phyloP scores from a whole-genome alignment of 2,113 vertebrate species.

The Onychostruthus taczanowskii region DNA sequence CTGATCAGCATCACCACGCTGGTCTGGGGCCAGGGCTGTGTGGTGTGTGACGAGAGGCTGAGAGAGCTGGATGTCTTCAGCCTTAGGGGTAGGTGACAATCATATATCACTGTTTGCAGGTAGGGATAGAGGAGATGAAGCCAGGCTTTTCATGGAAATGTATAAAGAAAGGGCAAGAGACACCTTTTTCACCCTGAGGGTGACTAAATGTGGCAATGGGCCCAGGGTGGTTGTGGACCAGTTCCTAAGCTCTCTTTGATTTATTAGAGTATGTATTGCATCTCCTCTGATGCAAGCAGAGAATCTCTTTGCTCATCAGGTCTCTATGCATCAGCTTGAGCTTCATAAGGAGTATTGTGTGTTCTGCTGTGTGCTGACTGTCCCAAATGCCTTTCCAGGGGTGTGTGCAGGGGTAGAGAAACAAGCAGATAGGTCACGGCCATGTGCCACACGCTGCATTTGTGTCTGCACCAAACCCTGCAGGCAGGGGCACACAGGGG shows the following conservation, averaged over 20 bases:
- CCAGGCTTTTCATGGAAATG: background rate
- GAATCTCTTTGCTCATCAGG: background rate
- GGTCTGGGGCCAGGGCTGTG: background rate
- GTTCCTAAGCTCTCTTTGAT: background rate
- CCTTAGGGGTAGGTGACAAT: background rate
- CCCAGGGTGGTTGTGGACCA: background rate
- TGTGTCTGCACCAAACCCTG: background rate
- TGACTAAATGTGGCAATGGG: background rate
- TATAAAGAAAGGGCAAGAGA: background rate
- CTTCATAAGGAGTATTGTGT: background rate
- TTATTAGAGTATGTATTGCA: background rate
- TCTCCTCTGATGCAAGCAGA: background rate
- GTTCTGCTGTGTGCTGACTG: background rate
- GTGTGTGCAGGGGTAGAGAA: background rate
- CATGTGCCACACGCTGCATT: fast-evolving
- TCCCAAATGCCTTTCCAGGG: background rate
- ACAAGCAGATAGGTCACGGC: background rate
- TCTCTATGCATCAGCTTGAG: background rate
- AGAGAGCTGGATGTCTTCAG: background rate
- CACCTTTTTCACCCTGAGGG: background rate
- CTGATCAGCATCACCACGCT: background rate
- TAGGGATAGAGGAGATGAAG: background rate
- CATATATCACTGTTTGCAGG: background rate
- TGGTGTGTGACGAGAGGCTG: background rate
- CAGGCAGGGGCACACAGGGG: background rate